These are phyloP conservation scores for Eufriesea mexicana DNA, from an alignment of 1,140 invertebrate species.

Conservation along the genomic window DNA sequence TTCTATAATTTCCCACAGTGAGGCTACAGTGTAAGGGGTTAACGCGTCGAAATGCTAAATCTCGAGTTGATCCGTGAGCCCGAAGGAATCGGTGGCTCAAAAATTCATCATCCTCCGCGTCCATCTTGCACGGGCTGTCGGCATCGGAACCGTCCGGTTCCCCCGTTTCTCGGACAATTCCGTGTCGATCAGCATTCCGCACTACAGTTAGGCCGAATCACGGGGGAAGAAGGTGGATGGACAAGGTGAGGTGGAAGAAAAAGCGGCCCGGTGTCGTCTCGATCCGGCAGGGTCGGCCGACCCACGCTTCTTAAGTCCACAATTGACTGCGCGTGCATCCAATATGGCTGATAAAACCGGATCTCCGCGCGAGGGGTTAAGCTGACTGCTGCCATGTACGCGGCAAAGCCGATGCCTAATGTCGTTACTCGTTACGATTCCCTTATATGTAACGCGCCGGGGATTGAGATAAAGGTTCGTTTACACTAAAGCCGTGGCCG, in stretches of 20 bases:
- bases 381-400: conserved; percentile 44
- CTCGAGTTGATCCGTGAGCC: no score
- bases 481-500: conserved; percentile 45
- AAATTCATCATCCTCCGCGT: no score
- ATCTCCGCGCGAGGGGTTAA: conserved; percentile 54
- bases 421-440: conserved; percentile 72
- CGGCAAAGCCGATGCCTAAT: conserved; percentile 62
- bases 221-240: not conserved
- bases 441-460: conserved; percentile 66
- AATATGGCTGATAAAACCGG: conserved; percentile 70
- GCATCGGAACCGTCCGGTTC: not conserved
- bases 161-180: not conserved
- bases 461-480: conserved; percentile 66
- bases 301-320: conserved; percentile 45
- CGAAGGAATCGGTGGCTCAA: no score
- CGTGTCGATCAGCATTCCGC: conserved; percentile 28
- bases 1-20: no score
- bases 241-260: conserved; percentile 47
- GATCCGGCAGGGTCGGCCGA: conserved; percentile 52
- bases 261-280: conserved; percentile 46
- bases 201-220: conserved; percentile 31
- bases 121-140: no score
- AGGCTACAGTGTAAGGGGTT: no score
- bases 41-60: no score
- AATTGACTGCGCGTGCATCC: conserved; percentile 56